Conservation (phyloP, 2,797 vertebrate genomes). For the Eupleurogrammus muticus region DNA sequence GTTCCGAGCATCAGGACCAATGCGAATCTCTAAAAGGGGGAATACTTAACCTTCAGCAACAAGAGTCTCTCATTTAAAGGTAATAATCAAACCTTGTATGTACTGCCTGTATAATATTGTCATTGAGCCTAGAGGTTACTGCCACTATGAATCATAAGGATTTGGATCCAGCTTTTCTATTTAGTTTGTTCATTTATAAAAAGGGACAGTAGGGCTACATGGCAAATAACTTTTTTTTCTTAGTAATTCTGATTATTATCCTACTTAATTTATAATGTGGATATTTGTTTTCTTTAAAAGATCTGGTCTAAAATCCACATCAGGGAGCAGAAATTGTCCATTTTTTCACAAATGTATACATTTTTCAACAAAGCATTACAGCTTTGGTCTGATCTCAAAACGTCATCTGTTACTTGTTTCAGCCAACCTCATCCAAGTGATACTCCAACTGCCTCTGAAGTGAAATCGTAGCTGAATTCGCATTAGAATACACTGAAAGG, state of each 20-base stretch:
- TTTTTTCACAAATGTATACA: background rate
- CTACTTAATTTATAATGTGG: conserved; percentile 27
- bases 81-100: conserved; percentile 19
- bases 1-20: conserved; percentile 26
- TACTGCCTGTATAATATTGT: conserved; percentile 23
- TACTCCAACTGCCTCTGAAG: conserved; percentile 8
- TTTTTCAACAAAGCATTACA: conserved; percentile 8
- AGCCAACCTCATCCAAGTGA: background rate
- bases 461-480: background rate
- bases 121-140: conserved; percentile 15
- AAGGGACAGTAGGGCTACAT: conserved; percentile 22
- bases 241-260: conserved; percentile 15
- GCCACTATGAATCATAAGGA: conserved; percentile 27
- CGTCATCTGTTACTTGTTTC: conserved; percentile 14
- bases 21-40: conserved; percentile 18
- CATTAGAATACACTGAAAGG: background rate
- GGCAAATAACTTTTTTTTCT: background rate
- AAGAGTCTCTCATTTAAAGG: conserved; percentile 28
- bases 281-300: background rate
- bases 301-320: conserved; percentile 10
- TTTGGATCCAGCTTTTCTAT: conserved; percentile 16
- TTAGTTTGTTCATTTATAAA: conserved; percentile 3
- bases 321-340: conserved; percentile 16
- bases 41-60: conserved; percentile 40
- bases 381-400: conserved; percentile 36